Evolutionary conservation across 2,797 vertebrate species (phyloP), one percentile per base, ranked within the genome.

Genomic region (Coranthus polyacanthus): DNA sequence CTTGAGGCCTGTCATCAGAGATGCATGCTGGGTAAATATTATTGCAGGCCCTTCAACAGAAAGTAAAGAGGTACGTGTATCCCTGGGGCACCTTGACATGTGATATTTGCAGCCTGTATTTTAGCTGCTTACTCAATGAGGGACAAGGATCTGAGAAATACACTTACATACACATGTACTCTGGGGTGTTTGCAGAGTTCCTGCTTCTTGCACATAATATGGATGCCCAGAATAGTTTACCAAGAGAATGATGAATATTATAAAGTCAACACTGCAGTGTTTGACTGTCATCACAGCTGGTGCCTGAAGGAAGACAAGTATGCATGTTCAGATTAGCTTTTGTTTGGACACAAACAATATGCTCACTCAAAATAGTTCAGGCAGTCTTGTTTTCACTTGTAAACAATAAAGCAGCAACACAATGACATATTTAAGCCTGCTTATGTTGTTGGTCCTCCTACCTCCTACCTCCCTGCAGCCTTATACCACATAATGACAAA

Each of bases 11-110:
- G 83, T 82, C 82, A 79, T 68, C 70, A 68, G 49, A 77, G 65
- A 84, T 77, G 61, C 76, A 82, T 84, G 64, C 82, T 73, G 78
- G 74, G 80, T 90, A 93, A 93, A 93, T 87, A 92, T 90, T 91
- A 84, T 87, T 63, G 47, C 65, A 85, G 62, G 63, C 79, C 64
- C 68, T 89, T 85, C 72, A 83, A 84, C 80, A 78, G 74, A 41
- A 82, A 54, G 58, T 74, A 62, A 85, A 89, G 82, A 84, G 57
- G 47, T 72, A 45, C n/a, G 12, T 0, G 20, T 10, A 60, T 63
- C 81, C 74, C 66, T 56, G 68, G 75, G 85, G 64, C 54, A 76
- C 68, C 49, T 63, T 85, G 84, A 83, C 78, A 72, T 66, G 68
- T 64, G 56, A 85, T 85, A 85, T 85, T 75, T 84, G 82, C 70